Evolutionary conservation across 2,113 vertebrate genomes (phyloP), one percentile per base, ranked within the genome.

Genomic region (Osmerus mordax): DNA sequence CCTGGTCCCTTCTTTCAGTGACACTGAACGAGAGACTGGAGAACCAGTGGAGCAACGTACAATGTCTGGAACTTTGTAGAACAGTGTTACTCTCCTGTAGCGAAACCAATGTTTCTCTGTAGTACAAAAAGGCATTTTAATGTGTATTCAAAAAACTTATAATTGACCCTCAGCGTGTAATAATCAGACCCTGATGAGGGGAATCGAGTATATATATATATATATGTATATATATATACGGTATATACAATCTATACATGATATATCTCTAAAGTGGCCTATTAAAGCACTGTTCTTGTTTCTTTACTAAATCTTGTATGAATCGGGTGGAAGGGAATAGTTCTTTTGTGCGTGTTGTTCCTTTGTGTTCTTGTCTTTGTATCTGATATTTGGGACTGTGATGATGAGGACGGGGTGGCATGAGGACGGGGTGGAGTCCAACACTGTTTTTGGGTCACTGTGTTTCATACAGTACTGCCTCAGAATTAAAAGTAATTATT

Each of bases 181-280:
- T 84, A 82, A 86, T 84, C 84, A 80, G 73, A 67, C 65, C 76
- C 75, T 70, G 61, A 14, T 69, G 41, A 80, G 41, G 70, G 76
- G 78, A 69, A 81, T 69, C 81, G 81, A 71, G 25, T 84, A 84
- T 88, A 82, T 87, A 84, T 82, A 61, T 60, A 74, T 84, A 84
- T 88, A 82, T 87, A 84, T 82, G 53, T 60, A 74, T 84, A 84
- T 88, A 82, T 87, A 84, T 82, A 61, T 60, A 74, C 7, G 81
- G 65, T 78, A 83, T 86, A 82, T 85, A 87, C 80, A 79, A 89
- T 83, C 81, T 89, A 88, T 78, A 84, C 78, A 81, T 71, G 73
- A 83, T 81, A 9, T 84, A 75, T 85, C 76, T 89, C 78, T 86
- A 77, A 83, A 81, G 85, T 90, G 88, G 82, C 83, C 88, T 89